Evolutionary conservation across 2,888 invertebrate genomes (phyloP).

Genomic region (Xanthia togata): DNA sequence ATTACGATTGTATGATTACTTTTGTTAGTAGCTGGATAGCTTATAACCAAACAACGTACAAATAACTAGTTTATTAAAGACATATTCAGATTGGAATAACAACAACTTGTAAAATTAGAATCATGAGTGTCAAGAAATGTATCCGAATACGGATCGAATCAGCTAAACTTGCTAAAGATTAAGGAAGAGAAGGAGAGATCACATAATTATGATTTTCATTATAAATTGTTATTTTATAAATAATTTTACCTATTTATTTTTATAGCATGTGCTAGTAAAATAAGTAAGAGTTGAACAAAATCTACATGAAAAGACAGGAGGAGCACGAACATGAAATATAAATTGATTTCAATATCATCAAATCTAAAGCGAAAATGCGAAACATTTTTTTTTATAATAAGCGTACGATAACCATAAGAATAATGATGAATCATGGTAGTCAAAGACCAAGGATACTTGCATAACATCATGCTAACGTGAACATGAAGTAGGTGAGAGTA

Average conservation of each 20-base stretch:
- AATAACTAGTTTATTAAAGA: not conserved
- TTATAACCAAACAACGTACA: not conserved
- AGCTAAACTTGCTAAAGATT: not conserved
- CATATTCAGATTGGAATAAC: conserved; percentile 3
- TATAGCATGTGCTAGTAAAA: not conserved
- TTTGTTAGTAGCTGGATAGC: conserved; percentile 5
- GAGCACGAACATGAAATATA: not conserved
- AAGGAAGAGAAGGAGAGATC: not conserved
- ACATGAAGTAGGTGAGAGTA: not conserved
- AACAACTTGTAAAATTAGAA: not conserved
- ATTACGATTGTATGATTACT: conserved; percentile 4
- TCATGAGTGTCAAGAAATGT: not conserved
- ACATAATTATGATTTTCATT: not conserved
- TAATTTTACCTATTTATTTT: not conserved
- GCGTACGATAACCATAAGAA: not conserved
- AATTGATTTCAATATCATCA: not conserved
- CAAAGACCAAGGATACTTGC: conserved; percentile 5
- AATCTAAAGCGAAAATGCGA: not conserved
- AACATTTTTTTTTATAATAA: not conserved
- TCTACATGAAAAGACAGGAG: not conserved
- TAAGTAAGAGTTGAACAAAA: no score
- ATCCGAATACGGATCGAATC: not conserved
- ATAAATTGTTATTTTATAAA: not conserved
- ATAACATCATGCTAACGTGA: conserved; percentile 10
- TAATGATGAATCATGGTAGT: conserved; percentile 9